Evolutionary conservation across 1,140 invertebrate species (phyloP).

Genomic region (Drosophila nigromelanica): DNA sequence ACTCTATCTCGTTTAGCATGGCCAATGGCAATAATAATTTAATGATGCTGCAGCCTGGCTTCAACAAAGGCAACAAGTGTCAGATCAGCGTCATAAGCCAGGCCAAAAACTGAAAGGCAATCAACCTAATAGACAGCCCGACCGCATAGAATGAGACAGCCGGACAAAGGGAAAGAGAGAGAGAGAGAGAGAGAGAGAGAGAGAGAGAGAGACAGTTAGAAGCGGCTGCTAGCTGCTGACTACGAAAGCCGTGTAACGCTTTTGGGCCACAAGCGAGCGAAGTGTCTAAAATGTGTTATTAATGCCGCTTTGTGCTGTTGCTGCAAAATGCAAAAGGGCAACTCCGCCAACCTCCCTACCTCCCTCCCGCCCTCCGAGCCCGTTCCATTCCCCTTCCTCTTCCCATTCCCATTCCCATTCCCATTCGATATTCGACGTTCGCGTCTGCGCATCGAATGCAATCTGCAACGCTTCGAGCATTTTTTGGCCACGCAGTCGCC

Average conservation of each 20-base stretch:
- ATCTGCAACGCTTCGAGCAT: constrained; percentile 79
- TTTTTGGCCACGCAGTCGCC: constrained; percentile 53
- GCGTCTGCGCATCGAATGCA: constrained; percentile 71
- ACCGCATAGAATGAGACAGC: constrained; percentile 1
- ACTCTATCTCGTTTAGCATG: constrained; percentile 25
- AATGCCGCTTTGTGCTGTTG: constrained; percentile 51
- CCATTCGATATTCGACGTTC: constrained; percentile 14
- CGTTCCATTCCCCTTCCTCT: constrained; percentile 18
- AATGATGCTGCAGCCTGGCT: constrained; percentile 64
- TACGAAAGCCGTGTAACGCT: constrained; percentile 19
- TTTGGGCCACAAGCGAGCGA: constrained; percentile 43
- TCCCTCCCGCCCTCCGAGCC: too few species aligned
- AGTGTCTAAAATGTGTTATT: constrained; percentile 76
- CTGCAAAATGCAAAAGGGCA: constrained; percentile 59
- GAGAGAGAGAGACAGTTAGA: constrained; percentile 3
- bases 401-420: constrained; percentile 1
- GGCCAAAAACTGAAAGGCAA: constrained; percentile 49
- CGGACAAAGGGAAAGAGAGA: background rate
- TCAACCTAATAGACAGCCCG: constrained; percentile 50
- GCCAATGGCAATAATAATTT: constrained; percentile 74
- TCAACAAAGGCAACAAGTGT: constrained; percentile 54
- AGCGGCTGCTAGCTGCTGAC: background rate
- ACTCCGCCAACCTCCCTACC: constrained; percentile 9
- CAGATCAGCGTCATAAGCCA: constrained; percentile 23
- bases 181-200: constrained; percentile 1